Percentiles rank a stretch among this genome's conserved stretches.
These are phyloP conservation scores for Petromus typicus DNA, from an alignment of 2,113 vertebrate species.

Conservation along the genomic window DNA sequence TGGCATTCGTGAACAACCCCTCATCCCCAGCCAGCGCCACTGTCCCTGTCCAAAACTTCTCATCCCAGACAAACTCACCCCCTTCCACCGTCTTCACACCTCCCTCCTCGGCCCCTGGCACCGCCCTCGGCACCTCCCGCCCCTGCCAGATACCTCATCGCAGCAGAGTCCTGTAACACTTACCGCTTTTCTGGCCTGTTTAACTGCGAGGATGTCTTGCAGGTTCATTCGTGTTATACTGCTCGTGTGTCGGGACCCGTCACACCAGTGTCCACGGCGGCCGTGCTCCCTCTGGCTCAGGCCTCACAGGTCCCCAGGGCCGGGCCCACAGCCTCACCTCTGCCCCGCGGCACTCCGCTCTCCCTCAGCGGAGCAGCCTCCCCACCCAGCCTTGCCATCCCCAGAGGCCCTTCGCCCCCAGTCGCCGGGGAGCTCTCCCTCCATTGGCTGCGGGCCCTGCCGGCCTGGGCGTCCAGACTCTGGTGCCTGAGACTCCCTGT, in stretches of 20 bases:
- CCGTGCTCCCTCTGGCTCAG: neutral
- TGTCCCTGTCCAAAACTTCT: neutral
- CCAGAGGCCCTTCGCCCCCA: too few relatives aligned
- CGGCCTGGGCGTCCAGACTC: neutral
- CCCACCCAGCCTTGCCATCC: neutral
- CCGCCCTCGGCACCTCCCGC: neutral
- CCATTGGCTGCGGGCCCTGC: neutral
- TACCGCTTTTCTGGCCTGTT: neutral
- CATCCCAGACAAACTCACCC: neutral
- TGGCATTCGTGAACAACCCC: neutral
- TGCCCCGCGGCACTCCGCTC: neutral
- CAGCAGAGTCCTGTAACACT: neutral
- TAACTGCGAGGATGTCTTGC: neutral
- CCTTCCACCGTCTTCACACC: too few relatives aligned
- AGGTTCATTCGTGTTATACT: neutral
- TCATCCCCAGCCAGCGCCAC: too few relatives aligned
- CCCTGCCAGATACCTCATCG: neutral
- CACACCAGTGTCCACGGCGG: too few relatives aligned
- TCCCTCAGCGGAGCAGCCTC: too few relatives aligned
- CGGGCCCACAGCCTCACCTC: neutral
- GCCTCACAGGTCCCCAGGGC: neutral
- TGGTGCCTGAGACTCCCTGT: neutral
- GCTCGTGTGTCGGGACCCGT: neutral
- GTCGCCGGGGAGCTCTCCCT: neutral
- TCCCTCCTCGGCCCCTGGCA: too few relatives aligned